Evolutionary conservation across 1,140 invertebrate species (phyloP).

Genomic region (Trichonephila clavipes): DNA sequence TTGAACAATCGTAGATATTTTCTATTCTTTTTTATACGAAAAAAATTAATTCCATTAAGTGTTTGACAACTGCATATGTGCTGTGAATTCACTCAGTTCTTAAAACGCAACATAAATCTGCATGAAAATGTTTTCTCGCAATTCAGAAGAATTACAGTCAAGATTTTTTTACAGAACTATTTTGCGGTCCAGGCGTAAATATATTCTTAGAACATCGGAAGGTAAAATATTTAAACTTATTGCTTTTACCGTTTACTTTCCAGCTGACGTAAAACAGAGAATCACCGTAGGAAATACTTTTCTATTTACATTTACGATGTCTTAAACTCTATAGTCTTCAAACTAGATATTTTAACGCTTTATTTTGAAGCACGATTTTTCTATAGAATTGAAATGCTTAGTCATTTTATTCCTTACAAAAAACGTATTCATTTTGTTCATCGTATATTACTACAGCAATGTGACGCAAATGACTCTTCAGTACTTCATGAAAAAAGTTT

Average conservation of each 20-base stretch:
- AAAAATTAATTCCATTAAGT: too few relatives aligned
- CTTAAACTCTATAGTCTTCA: not conserved
- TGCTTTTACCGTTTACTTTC: not conserved
- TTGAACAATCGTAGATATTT: too few relatives aligned
- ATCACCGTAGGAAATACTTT: not conserved
- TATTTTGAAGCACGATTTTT: not conserved
- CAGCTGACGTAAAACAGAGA: not conserved
- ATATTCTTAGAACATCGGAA: not conserved
- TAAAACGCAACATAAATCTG: too few relatives aligned
- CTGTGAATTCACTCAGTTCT: too few relatives aligned
- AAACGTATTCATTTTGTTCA: not conserved
- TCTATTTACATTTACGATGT: not conserved
- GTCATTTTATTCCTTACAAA: too few relatives aligned
- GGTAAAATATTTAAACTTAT: not conserved
- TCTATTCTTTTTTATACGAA: too few relatives aligned
- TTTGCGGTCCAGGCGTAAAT: not conserved
- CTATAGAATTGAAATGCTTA: too few relatives aligned
- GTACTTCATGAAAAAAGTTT: too few relatives aligned
- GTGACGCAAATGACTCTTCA: too few relatives aligned
- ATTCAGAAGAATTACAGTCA: too few relatives aligned
- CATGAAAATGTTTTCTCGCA: too few relatives aligned
- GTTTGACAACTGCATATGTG: too few relatives aligned
- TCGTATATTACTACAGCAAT: not conserved
- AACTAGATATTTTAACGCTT: not conserved
- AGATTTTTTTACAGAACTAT: not conserved